Base-by-base conservation (phyloP, 2,113 vertebrate genomes). In the Prolemur simus region DNA sequence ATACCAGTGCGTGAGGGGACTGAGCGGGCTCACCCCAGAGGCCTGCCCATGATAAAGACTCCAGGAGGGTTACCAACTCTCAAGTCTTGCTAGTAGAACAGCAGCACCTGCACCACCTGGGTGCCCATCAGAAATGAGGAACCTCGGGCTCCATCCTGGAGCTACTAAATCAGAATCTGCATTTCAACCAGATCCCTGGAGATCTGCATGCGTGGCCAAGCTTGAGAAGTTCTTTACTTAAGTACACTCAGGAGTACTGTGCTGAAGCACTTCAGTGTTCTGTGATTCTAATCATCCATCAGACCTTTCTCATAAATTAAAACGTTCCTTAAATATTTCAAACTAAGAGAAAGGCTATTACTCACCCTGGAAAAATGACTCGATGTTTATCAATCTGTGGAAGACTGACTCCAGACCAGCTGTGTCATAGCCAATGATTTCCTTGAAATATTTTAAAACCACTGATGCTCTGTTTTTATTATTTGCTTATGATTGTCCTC, bases 401-500 rank as follows among this genome's bases (percentile, higher is more conserved):
- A 80, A n/a, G 63, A 77, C 42, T 37, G 54, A 81, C 14, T 80
- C 45, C 34, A 66, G 14, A 49, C 2, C 3, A 47, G 18, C 49
- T 66, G 29, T 32, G 52, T 58, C 83, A 76, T 1, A 11, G 21
- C 6, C 1, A 54, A 77, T 21, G 17, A 58, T 82, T 74, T 76
- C 29, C n/a, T 34, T 42, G 42, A 54, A 45, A 32, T 37, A 52
- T 37, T 81, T 82, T 45, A 64, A 86, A 47, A 58, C 25, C 32
- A 63, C 0, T 63, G 37, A n/a, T 8, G 10, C 9, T 54, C 80
- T 49, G 58, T 15, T 84, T 89, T 77, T 60, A 66, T 21, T 37
- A 74, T 87, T 87, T 52, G 6, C 81, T 88, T 91, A 76, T 56
- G 47, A 73, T 10, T 89, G 13, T 81, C 56, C 71, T 85, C 54